Evolutionary conservation across 2,113 vertebrate genomes (phyloP), one percentile per base, ranked within the genome.

Genomic region (Rhineura floridana): DNA sequence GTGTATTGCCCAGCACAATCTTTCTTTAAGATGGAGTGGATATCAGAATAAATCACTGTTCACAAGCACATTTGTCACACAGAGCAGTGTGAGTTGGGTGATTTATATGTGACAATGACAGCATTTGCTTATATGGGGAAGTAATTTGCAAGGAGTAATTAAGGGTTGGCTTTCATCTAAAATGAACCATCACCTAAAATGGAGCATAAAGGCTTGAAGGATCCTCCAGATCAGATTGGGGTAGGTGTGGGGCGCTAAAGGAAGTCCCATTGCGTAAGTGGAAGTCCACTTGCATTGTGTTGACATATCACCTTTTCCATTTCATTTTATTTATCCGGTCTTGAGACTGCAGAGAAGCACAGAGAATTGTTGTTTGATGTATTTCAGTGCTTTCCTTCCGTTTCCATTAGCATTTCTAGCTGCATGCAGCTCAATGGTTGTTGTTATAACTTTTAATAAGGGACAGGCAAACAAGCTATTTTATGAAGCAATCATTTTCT

Each of bases 91-190:
- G 84, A 92, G 77, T 81, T 91, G 23, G 78, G n/a, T 93, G 84
- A 94, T 94, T 90, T 93, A 83, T 88, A 81, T 90, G 70, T 13
- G 85, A 91, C 83, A 91, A 80, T 33, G 78, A 0, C 50, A 46
- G 48, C 79, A 70, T 65, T 33, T 92, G 17, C 77, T 92, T 73
- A 48, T 91, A 93, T 93, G 69, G 67, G 70, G 86, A 91, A 93
- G 91, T 94, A 92, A 94, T 94, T 91, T 93, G 87, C 84, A 89
- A 91, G 81, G 76, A 84, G 28, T 91, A 83, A 50, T 39, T 1
- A 46, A 48, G 39, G 70, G 76, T 87, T 87, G 70, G 89, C 28
- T 92, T 72, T 91, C 79, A 81, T 63, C 72, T 90, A 84, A 90
- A 91, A 91, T 83, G 80, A 48, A 88, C 83, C 88, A 87, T 86